These are phyloP conservation scores for Toxonevra muliebris DNA, from an alignment of 2,888 invertebrate genomes.

Conservation along the genomic window DNA sequence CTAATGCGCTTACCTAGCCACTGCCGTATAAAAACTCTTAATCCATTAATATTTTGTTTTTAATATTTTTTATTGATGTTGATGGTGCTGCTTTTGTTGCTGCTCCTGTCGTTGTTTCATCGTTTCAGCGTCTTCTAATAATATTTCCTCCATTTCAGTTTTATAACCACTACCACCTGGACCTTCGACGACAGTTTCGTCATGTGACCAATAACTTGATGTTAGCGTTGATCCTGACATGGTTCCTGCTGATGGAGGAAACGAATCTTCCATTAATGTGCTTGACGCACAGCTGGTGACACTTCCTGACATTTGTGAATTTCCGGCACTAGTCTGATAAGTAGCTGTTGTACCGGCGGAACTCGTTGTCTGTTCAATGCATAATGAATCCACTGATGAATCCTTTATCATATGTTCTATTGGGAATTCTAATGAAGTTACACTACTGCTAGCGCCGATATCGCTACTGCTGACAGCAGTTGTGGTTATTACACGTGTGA, in stretches of 20 bases:
- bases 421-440: slow-evolving; percentile 40
- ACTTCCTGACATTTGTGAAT: slow-evolving; percentile 87
- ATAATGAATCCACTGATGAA: slow-evolving; percentile 65
- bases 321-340: slow-evolving; percentile 83
- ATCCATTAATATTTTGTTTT: slow-evolving; percentile 17
- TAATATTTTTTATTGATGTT: slow-evolving; percentile 21
- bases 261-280: slow-evolving; percentile 76
- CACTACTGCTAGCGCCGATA: slow-evolving; percentile 37
- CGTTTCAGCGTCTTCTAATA: slow-evolving; percentile 24
- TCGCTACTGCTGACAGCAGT: slow-evolving; percentile 43
- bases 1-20: slow-evolving; percentile 51
- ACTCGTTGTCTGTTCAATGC: slow-evolving; percentile 75
- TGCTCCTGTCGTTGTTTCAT: slow-evolving; percentile 13
- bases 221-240: slow-evolving; percentile 50
- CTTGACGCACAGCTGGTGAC: slow-evolving; percentile 85
- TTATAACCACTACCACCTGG: slow-evolving; percentile 2
- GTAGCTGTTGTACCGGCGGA: slow-evolving; percentile 86
- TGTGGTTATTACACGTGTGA: slow-evolving; percentile 49
- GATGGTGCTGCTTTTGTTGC: slow-evolving; percentile 21
- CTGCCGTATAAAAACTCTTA: slow-evolving; percentile 27
- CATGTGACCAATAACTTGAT: slow-evolving; percentile 54
- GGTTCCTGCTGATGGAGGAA: slow-evolving; percentile 45
- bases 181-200: slow-evolving; percentile 54
- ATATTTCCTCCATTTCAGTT: slow-evolving; percentile 23
- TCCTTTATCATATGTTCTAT: slow-evolving; percentile 56